Evolutionary conservation across 2,797 vertebrate genomes (phyloP).

Genomic region (Telmatherina bonti): DNA sequence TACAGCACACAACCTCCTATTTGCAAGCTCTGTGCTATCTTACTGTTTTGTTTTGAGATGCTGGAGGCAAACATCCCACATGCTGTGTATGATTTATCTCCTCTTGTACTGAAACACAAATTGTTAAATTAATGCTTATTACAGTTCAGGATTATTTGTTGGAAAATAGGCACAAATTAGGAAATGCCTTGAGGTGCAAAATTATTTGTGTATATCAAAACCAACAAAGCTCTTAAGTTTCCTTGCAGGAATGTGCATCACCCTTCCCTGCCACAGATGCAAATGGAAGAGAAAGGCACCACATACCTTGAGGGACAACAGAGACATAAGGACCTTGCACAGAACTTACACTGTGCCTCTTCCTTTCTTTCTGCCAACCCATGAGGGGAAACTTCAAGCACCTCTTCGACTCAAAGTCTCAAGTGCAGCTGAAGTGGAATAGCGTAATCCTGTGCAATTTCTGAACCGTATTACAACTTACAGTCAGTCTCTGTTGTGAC

Average conservation of each 20-base stretch:
- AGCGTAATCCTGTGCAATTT: conserved; percentile 74
- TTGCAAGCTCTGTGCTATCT: conserved; percentile 6
- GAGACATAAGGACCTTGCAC: conserved; percentile 32
- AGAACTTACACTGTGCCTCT: conserved; percentile 38
- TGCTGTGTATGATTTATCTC: conserved; percentile 1
- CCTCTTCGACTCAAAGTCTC: conserved; percentile 51
- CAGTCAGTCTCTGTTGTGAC: conserved; percentile 46
- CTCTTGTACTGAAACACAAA: background rate
- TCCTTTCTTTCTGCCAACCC: conserved; percentile 37
- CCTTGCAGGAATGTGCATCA: background rate
- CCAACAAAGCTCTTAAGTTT: background rate
- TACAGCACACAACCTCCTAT: conserved; percentile 14
- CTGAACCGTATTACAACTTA: conserved; percentile 63
- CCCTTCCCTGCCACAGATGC: background rate
- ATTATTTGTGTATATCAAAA: conserved; percentile 14
- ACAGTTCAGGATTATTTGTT: conserved; percentile 2
- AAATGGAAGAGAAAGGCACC: conserved; percentile 20
- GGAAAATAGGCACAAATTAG: background rate
- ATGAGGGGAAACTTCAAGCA: conserved; percentile 52
- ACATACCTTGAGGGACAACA: conserved; percentile 14
- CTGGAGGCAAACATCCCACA: background rate
- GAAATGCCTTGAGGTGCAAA: background rate
- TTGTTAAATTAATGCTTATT: background rate
- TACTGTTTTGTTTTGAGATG: conserved; percentile 17
- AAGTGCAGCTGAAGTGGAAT: conserved; percentile 51